Evolutionary conservation across 2,888 invertebrate species (phyloP).

Genomic region (Arrhopalites spinosus): DNA sequence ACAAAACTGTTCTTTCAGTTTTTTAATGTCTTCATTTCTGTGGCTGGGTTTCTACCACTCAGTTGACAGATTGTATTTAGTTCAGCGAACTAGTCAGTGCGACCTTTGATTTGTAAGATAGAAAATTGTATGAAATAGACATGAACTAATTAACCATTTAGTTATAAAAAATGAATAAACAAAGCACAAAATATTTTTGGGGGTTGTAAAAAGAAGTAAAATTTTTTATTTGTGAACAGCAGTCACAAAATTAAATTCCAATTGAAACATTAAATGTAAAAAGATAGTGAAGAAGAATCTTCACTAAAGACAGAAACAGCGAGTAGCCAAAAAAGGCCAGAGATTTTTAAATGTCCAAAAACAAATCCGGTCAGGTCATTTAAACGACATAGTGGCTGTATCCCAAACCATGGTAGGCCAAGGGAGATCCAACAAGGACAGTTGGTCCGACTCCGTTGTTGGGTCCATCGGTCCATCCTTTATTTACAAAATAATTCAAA

Average conservation of each 20-base stretch:
- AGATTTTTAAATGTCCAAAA: neutral
- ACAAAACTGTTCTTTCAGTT: no score
- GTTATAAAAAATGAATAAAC: no score
- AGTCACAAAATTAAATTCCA: neutral
- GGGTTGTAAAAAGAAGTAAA: no score
- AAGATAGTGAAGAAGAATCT: neutral
- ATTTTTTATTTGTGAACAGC: conserved; percentile 8
- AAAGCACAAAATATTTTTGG: no score
- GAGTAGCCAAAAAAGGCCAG: neutral
- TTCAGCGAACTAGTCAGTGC: no score
- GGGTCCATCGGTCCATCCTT: conserved; percentile 46
- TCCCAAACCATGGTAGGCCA: conserved; percentile 20
- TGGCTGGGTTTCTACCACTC: no score
- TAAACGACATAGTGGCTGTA: conserved; percentile 14
- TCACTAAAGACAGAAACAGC: neutral
- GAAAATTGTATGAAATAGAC: no score
- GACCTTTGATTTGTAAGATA: no score
- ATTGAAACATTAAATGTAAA: neutral
- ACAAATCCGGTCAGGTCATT: neutral
- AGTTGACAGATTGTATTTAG: no score
- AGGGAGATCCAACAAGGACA: conserved; percentile 19
- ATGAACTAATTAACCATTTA: no score
- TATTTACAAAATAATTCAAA: no score
- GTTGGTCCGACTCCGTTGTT: conserved; percentile 45
- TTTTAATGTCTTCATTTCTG: no score